Conservation (phyloP, 2,797 vertebrate species). For the Coracias cyanogaster region DNA sequence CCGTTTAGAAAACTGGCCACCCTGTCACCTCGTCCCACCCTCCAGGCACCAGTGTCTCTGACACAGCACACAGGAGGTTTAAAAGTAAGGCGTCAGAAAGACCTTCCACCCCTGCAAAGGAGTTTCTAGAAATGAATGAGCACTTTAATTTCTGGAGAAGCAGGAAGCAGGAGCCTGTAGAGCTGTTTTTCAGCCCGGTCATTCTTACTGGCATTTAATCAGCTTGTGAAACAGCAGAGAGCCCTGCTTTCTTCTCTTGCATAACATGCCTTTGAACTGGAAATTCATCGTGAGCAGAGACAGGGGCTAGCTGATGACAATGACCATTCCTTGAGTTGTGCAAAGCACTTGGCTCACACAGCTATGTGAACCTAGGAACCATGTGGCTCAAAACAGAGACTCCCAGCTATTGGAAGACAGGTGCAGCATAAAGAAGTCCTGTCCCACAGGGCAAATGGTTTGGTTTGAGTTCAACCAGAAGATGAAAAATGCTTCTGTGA, state of each 20-base stretch:
- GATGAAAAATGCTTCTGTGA: neutral
- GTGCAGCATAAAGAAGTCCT: neutral
- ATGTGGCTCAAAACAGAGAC: neutral
- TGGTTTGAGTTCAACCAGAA: neutral
- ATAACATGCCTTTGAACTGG: neutral
- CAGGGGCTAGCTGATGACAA: neutral
- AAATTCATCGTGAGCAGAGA: neutral
- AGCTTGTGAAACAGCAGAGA: neutral
- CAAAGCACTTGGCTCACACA: neutral
- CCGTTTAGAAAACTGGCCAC: neutral
- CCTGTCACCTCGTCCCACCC: neutral
- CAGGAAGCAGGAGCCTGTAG: neutral
- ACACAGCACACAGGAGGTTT: neutral
- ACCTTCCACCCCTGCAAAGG: neutral
- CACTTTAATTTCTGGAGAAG: slow-evolving; percentile 7
- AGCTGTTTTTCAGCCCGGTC: neutral
- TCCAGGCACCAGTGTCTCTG: neutral
- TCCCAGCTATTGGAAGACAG: neutral
- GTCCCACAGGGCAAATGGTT: neutral
- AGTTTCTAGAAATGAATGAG: neutral
- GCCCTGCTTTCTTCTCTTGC: neutral
- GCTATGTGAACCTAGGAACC: fast-evolving
- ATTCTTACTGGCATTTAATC: neutral
- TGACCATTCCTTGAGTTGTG: neutral
- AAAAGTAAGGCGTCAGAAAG: neutral